Conservation (phyloP, 2,797 vertebrate genomes). For the Enteromius thamalakanensis region DNA sequence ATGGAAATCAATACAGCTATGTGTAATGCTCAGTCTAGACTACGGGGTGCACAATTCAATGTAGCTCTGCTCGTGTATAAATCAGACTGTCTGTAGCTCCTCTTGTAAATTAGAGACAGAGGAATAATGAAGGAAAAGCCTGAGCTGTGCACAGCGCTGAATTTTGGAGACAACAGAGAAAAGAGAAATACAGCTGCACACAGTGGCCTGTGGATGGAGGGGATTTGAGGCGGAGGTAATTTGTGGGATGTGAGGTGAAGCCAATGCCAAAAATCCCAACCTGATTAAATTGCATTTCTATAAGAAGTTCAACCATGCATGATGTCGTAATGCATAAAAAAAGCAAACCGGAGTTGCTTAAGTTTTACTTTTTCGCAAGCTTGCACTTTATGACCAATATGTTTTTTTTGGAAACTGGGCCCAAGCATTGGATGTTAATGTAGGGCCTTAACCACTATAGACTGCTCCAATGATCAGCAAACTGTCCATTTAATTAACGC, state of each 20-base stretch:
- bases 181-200: constrained; percentile 22
- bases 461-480: background rate
- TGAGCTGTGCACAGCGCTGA: background rate
- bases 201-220: constrained; percentile 18
- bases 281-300: constrained; percentile 11
- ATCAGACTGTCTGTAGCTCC: constrained; percentile 36
- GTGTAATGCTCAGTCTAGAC: constrained; percentile 28
- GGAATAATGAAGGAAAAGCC: constrained; percentile 33
- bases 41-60: constrained; percentile 30
- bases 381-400: background rate
- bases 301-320: constrained; percentile 20
- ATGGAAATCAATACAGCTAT: constrained; percentile 46
- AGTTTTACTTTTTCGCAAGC: background rate
- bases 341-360: background rate
- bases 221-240: constrained; percentile 21
- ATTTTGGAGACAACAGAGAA: constrained; percentile 4
- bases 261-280: background rate
- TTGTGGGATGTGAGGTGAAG: constrained; percentile 28
- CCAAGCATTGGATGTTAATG: background rate
- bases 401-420: background rate
- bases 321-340: constrained; percentile 36
- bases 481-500: background rate
- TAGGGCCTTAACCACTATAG: background rate
- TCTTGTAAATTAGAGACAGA: constrained; percentile 30
- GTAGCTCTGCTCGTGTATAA: constrained; percentile 12